Evolutionary conservation across 2,797 vertebrate species (phyloP), one percentile per base, ranked within the genome.

Genomic region (Brachymystax lenok): DNA sequence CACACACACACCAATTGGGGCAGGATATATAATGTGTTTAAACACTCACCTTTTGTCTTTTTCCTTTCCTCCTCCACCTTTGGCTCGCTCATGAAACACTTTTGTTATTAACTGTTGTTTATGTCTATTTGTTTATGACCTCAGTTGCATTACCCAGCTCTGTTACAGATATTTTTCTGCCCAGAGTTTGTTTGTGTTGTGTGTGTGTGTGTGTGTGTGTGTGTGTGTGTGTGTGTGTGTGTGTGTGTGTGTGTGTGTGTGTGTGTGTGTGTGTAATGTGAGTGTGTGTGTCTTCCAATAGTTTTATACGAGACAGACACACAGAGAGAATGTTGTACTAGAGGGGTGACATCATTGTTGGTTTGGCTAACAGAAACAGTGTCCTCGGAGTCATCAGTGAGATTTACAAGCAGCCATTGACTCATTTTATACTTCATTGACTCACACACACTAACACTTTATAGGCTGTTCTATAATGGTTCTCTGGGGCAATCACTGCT

Each of bases 91-190:
- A 4, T 61, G 7, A 59, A n/a, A 61, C 73, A 28, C 69, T 79
- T 74, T 33, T 50, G 74, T 40, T 78, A 66, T 30, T 75, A 74
- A 27, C 69, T 74, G 69, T 74, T 70, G 51, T 75, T 79, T 72
- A 71, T 77, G 40, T 80, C 54, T 70, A 3, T 77, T 50, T 3
- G 74, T 80, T 78, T 71, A 50, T 78, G 70, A 27, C 72, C 30
- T 3, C 4, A 10, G 52, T 82, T 83, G 79, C 19, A 63, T 56
- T 83, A 46, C 81, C 72, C 17, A 24, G 66, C 79, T 81, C 64
- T 50, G 75, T 80, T 82, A 64, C 69, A 46, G 73, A 24, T 69
- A 40, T 73, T 82, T 76, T 5, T 69, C 77, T 61, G 35, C 35
- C 35, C 7, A 40, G 35, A 40, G 35, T 40, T 2, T 40, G 40